A percentile compares a stretch with the other conserved stretches of the same genome.
Conservation (phyloP, 1,140 invertebrate genomes). For the Branchinecta lindahli region DNA sequence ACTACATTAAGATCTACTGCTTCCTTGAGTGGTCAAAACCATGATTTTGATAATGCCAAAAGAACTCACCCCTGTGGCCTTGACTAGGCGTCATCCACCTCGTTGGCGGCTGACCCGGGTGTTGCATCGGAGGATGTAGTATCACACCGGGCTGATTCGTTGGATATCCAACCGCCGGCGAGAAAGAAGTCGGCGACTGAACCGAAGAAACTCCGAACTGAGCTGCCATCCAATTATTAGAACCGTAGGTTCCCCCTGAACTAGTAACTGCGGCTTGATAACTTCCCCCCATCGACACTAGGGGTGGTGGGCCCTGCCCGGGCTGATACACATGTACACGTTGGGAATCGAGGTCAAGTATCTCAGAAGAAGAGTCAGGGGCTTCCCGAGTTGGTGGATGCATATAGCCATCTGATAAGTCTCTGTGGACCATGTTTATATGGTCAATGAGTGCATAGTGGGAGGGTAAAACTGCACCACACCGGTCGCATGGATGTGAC, state of each 20-base stretch:
- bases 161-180: not conserved
- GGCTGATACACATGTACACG: conserved; percentile 53
- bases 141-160: not conserved
- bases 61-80: not conserved
- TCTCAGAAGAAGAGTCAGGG: conserved; percentile 41
- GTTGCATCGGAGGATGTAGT: not conserved
- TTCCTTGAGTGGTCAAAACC: not conserved
- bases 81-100: conserved; percentile 7
- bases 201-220: not conserved
- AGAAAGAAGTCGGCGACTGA: not conserved
- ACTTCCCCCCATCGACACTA: not conserved
- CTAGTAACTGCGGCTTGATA: not conserved
- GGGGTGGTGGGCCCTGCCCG: conserved; percentile 14
- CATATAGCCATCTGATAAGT: conserved; percentile 13
- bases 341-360: conserved; percentile 71
- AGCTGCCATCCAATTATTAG: not conserved
- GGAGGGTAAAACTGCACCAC: conserved; percentile 55
- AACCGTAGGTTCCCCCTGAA: not conserved
- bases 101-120: not conserved
- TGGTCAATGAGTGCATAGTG: conserved; percentile 51
- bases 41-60: not conserved
- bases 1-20: no score
- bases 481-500: conserved; percentile 59
- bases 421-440: conserved; percentile 42
- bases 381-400: conserved; percentile 19